These are phyloP conservation scores for Aphelinus certus DNA, from an alignment of 1,140 invertebrate species.

Conservation along the genomic window DNA sequence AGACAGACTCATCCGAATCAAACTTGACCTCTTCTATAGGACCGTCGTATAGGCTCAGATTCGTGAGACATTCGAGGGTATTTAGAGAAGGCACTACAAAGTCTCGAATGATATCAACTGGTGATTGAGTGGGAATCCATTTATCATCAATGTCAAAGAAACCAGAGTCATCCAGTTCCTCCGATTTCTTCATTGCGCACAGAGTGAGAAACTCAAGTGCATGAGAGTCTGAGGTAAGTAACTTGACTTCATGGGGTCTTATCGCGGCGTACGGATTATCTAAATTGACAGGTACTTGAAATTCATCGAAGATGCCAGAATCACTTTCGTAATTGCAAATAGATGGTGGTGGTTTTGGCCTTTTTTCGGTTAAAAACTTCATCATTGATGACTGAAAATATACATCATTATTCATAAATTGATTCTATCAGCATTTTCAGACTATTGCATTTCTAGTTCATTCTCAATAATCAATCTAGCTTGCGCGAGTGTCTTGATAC, in stretches of 20 bases:
- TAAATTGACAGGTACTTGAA: neutral
- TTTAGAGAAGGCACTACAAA: slow-evolving; percentile 47
- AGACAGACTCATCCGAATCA: neutral
- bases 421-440: too few relatives aligned
- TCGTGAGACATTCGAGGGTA: slow-evolving; percentile 42
- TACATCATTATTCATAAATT: too few relatives aligned
- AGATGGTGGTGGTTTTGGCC: neutral
- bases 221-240: slow-evolving; percentile 54
- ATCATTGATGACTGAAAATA: slow-evolving; percentile 59
- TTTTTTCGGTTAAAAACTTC: slow-evolving; percentile 54
- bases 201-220: slow-evolving; percentile 58
- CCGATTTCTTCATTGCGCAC: slow-evolving; percentile 53
- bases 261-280: slow-evolving; percentile 8
- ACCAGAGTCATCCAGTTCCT: slow-evolving; percentile 36
- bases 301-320: slow-evolving; percentile 26
- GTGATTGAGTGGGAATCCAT: slow-evolving; percentile 43
- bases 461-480: too few relatives aligned
- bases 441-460: too few relatives aligned
- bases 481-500: too few relatives aligned
- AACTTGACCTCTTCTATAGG: neutral
- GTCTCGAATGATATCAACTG: slow-evolving; percentile 42
- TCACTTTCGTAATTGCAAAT: slow-evolving; percentile 13
- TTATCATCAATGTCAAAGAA: slow-evolving; percentile 38
- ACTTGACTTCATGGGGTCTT: slow-evolving; percentile 47
- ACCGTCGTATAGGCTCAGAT: neutral